Base-by-base conservation (phyloP, 2,888 invertebrate species). In the Troides helena region DNA sequence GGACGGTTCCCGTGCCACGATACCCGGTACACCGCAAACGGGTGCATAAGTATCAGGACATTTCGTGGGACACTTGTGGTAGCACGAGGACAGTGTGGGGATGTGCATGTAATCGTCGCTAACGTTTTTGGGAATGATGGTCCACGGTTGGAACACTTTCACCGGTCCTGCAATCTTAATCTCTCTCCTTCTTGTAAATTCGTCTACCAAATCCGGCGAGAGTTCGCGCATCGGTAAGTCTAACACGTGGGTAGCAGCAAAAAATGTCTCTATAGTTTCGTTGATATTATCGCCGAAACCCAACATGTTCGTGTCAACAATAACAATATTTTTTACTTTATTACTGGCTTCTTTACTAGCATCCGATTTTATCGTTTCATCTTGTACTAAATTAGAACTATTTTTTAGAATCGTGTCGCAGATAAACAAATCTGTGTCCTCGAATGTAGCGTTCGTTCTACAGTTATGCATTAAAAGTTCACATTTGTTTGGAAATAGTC, bases 41-140 rank as follows among this genome's bases (percentile, higher is more conserved):
- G 91, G 91, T 0, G 85, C 83, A 72, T 91, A 91, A 0, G 83
- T 86, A 2, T 86, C 83, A 0, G 91, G 90, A 70, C 91, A 91
- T 77, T 82, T 81, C 88, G 63, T 76, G 1, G 91, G 91, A 76
- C 91, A 92, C 72, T 80, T 87, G 69, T 92, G 91, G 65, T 75
- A 90, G 65, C 91, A 91, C 0, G 88, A 81, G 0, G 78, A 72
- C 17, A 92, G 71, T 0, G 86, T 85, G 0, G 91, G 90, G 21
- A 0, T 25, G 67, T 89, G 82, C 21, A 76, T 73, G 2, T 72
- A 61, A 69, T 87, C 88, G 0, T 84, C 80, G 4, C 73, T 79
- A 6, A 85, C 73, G 61, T 84, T 84, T 62, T 82, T 75, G 1
- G 90, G 90, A 59, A 82, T 82, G 0, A 36, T 72, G 12, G 81